Evolutionary conservation across 2,888 invertebrate species (phyloP), one percentile per base, ranked within the genome.

Genomic region (Pandemis heparana): DNA sequence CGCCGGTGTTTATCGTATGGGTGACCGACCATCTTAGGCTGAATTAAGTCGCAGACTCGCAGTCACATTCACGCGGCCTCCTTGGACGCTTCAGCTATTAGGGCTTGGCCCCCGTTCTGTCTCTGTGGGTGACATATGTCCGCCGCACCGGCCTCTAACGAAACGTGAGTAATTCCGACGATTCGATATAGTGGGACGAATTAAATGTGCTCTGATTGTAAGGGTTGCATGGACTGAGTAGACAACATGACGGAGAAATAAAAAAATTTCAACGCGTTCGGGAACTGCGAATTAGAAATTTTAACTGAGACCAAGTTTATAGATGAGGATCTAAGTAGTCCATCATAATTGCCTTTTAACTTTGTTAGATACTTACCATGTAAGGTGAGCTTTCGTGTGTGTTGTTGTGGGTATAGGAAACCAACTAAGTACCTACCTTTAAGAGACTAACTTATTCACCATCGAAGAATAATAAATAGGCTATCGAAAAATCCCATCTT

Each of bases 41-140:
- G 5, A 56, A 56, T 56, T 56, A 23, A 56, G 23, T 56, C 16
- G 56, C 56, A 56, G 56, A 23, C 56, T 56, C 16, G 56, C 56
- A 56, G 56, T 56, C 56, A 56, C 56, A 56, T 56, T 56, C 63
- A 63, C 63, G 23, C 46, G 63, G n/a, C 46, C 23, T 63, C 23
- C 63, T 63, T 23, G 62, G 62, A 62, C 61, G 39, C 39, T 18
- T 18, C 18, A 23, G 63, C 63, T 46, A 63, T 63, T 63, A 63
- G 43, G 43, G 63, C 63, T 41, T 16, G 46, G 43, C 23, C 63
- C 63, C 18, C 10, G 41, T n/a, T 32, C 23, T 18, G 56, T 53
- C 18, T 63, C 63, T 63, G 63, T 8, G 14, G 23, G 63, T 46
- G 63, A 63, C 63, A 63, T 63, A 63, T 63, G 63, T 63, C 63